Conservation (phyloP, 2,797 vertebrate genomes). For the Eidolon dupreanum region DNA sequence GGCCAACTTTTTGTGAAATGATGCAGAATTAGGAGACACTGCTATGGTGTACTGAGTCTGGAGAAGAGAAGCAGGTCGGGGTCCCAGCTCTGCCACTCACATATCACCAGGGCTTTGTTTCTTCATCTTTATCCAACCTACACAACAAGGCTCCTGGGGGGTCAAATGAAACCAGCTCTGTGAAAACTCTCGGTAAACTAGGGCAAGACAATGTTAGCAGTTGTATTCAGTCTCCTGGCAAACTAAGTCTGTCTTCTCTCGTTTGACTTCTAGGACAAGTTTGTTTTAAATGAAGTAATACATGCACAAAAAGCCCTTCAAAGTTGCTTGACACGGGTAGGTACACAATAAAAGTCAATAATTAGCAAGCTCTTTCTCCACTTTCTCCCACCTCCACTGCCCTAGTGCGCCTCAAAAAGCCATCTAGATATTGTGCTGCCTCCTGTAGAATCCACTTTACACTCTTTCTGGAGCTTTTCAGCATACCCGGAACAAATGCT, state of each 20-base stretch:
- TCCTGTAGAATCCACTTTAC: background rate
- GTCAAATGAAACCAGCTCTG: background rate
- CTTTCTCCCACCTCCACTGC: background rate
- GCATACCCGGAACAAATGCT: background rate
- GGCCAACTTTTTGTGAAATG: background rate
- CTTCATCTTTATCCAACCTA: background rate
- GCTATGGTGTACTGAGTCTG: background rate
- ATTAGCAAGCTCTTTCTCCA: background rate
- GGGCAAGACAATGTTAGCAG: background rate
- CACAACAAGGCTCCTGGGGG: background rate
- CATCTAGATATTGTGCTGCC: background rate
- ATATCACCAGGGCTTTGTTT: background rate
- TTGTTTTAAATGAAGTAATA: conserved; percentile 27
- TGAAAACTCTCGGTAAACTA: background rate
- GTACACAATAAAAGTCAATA: background rate
- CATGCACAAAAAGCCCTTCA: background rate
- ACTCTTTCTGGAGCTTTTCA: background rate
- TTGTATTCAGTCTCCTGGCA: background rate
- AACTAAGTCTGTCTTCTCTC: background rate
- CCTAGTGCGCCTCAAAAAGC: background rate
- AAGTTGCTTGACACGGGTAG: background rate
- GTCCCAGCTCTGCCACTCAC: background rate
- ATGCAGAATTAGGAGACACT: background rate
- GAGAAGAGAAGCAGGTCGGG: background rate
- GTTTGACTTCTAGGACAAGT: background rate